Percentiles rank a stretch among this genome's conserved stretches.
phyloP scores from a whole-genome alignment of 1,140 invertebrate genomes.

The Saccostrea echinata region DNA sequence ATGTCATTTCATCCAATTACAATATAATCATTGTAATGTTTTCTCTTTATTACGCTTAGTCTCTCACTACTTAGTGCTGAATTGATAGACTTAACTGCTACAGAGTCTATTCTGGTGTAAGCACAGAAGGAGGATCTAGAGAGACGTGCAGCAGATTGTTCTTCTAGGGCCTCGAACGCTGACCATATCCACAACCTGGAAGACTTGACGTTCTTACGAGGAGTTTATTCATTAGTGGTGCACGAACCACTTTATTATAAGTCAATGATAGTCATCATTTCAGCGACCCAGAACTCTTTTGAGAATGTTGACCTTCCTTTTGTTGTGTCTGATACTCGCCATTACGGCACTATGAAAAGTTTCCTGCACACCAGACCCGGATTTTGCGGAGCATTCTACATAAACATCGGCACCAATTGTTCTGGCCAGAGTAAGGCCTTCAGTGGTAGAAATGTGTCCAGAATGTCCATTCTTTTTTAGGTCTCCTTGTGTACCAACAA shows the following conservation, averaged over 20 bases:
- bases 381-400: slow-evolving; percentile 93
- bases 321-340: slow-evolving; percentile 83
- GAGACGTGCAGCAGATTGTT: background rate
- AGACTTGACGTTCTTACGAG: too few species aligned
- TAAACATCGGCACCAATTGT: slow-evolving; percentile 89
- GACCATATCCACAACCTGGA: background rate
- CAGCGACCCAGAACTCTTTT: slow-evolving; percentile 50
- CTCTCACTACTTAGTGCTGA: background rate
- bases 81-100: background rate
- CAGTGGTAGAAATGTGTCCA: slow-evolving; percentile 83
- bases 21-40: background rate
- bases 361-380: slow-evolving; percentile 93
- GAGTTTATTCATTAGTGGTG: background rate
- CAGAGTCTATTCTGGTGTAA: background rate
- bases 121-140: background rate
- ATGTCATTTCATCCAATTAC: background rate
- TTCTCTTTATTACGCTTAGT: background rate
- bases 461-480: slow-evolving; percentile 46
- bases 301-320: slow-evolving; percentile 67
- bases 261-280: background rate
- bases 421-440: slow-evolving; percentile 87
- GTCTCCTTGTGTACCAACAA: slow-evolving; percentile 83
- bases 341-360: slow-evolving; percentile 93
- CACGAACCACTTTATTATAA: background rate
- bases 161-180: background rate